Evolutionary conservation across 2,797 vertebrate genomes (phyloP), one percentile per base, ranked within the genome.

Genomic region (Xiphorhynchus erythropygius): DNA sequence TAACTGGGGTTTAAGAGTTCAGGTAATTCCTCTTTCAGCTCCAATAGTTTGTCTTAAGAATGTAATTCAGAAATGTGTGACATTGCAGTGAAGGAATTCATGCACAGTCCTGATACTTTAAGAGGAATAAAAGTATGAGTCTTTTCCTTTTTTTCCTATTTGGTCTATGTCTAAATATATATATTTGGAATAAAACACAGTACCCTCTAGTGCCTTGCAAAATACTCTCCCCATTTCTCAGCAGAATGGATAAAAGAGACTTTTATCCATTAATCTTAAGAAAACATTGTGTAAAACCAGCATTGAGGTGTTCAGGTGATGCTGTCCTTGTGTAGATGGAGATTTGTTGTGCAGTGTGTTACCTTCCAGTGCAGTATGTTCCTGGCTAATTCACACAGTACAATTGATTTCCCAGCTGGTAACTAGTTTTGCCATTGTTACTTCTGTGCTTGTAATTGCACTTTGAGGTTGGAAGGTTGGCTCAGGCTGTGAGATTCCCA

Each of bases 1-100:
- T 70, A 56, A 59, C 44, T 70, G 80, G 55, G 59, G 44, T 84
- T 94, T 95, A 71, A 73, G 86, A 76, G 62, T 91, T 95, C 39
- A 27, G 62, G 65, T 88, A 81, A 70, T 82, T 93, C 46, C 57
- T 85, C 57, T 84, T 87, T 83, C 68, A 74, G 69, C 73, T 94
- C 64, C 55, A 67, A 25, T 49, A 70, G 55, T 67, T 93, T 84
- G 41, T 32, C 18, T 6, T 73, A 41, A 62, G 50, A 77, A 22
- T 62, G 14, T 33, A 33, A n/a, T 73, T 90, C 25, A 52, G 77
- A 84, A 79, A 62, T 59, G 39, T 50, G 17, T 84, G 74, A 49
- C 11, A 42, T 12, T 0, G 2, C 39, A 35, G 0, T 64, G 49
- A 81, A 93, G 71, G 73, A 80, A 67, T 67, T 67, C 0, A 22